Evolutionary conservation across 30 jellyfish, hydroid and myxozoan species (phyloP), one percentile per base, ranked within the genome.

Genomic region (Cassiopea xamachana): DNA sequence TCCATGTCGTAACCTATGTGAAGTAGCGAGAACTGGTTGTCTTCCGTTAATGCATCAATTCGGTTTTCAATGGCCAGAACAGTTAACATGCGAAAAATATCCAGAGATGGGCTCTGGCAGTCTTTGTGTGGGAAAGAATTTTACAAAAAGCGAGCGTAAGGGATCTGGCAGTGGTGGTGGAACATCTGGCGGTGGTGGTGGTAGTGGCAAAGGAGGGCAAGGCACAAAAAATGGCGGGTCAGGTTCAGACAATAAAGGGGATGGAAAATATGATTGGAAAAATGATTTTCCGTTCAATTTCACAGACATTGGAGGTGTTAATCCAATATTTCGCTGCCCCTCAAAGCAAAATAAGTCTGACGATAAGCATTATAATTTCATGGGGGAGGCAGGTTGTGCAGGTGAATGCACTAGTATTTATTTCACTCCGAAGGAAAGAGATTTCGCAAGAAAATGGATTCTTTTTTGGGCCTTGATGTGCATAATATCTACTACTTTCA

Each of bases 401-500:
- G 96, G 97, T 14, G 93, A 79, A 70, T 96, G 99, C 68, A 69
- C 90, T 74, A 96, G 95, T 82, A 86, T 91, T 75, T 90, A 91
- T 73, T 96, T 96, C 61, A 61, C 90, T 47, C 88, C 92, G 48
- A 92, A 89, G 73, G 99, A 96, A 79, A 60, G 95, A 73, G 98
- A 92, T n/a, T 96, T 96, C 55, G 99, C 99, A 6, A 89, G 99
- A 15, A 92, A 92, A 44, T 96, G 99, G 99, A 92, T 96, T 51
- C 72, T 96, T 12, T 96, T 96, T 82, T 96, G 99, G 99, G 89
- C 98, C 16, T 48, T 96, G 71, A 87, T 96, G 89, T 96, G 99
- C 79, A 73, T 92, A 48, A 15, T 96, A 48, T 96, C 99, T 7
- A 96, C 99, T 12, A 96, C 98, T 2, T 96, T 96, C 79, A 96